These are phyloP conservation scores for Lomographa bimaculata DNA, from an alignment of 2,888 invertebrate species.

Conservation along the genomic window DNA sequence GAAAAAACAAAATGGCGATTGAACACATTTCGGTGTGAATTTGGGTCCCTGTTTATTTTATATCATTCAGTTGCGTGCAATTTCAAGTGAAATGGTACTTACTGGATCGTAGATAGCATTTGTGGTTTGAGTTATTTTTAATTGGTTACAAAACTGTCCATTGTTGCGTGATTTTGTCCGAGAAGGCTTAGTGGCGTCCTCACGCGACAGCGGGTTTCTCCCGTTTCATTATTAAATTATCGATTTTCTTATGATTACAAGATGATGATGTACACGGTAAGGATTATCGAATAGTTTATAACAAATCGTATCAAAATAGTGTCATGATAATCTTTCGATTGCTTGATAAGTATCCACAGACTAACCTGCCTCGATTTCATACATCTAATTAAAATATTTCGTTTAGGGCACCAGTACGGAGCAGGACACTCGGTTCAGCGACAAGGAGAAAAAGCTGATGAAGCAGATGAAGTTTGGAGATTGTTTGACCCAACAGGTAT, in stretches of 20 bases:
- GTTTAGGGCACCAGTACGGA: slow-evolving; percentile 97
- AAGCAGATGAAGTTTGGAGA: slow-evolving; percentile 99
- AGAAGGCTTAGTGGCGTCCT: slow-evolving; percentile 42
- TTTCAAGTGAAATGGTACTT: too few relatives aligned
- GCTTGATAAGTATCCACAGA: too few relatives aligned
- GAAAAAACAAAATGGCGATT: slow-evolving; percentile 62
- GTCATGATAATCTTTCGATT: too few relatives aligned
- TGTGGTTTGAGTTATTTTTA: too few relatives aligned
- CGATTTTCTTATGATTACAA: slow-evolving; percentile 51
- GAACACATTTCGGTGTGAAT: slow-evolving; percentile 44
- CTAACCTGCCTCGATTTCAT: too few relatives aligned
- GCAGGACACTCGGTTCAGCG: slow-evolving; percentile 99
- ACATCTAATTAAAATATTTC: slow-evolving; percentile 5
- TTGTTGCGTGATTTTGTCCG: not conserved
- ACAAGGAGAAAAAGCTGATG: slow-evolving; percentile 99
- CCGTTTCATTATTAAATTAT: slow-evolving; percentile 48
- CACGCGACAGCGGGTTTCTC: slow-evolving; percentile 43
- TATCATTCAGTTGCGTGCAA: too few relatives aligned
- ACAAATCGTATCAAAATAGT: too few relatives aligned
- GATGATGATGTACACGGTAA: slow-evolving; percentile 79
- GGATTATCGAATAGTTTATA: not conserved
- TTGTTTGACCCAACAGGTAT: slow-evolving; percentile 94
- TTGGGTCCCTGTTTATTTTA: too few relatives aligned
- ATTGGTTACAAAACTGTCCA: too few relatives aligned
- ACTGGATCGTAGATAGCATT: not conserved